phyloP scores from a whole-genome alignment of 2,888 invertebrate genomes.

The Parnassius orleans region DNA sequence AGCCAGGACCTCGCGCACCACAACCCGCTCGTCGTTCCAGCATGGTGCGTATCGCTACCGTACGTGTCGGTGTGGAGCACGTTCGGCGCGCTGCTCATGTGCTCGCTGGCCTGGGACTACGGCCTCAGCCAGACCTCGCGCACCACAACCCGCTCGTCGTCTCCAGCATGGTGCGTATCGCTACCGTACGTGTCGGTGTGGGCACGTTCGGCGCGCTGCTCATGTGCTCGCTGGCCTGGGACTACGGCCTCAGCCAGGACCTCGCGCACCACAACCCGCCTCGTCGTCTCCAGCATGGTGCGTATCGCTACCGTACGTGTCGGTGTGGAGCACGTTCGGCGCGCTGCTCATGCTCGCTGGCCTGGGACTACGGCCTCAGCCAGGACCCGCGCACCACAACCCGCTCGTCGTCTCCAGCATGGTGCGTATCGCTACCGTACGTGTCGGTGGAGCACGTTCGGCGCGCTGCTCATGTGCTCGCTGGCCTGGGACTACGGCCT shows the following conservation, averaged over 20 bases:
- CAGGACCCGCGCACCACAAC: conserved; percentile 85
- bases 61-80: background rate
- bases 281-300: conserved; percentile 86
- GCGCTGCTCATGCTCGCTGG: conserved; percentile 86
- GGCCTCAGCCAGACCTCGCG: conserved; percentile 87
- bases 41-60: conserved; percentile 75
- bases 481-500: conserved; percentile 94
- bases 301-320: conserved; percentile 30
- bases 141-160: conserved; percentile 87
- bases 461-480: conserved; percentile 86
- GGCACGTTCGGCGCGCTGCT: conserved; percentile 53
- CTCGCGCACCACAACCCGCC: conserved; percentile 85
- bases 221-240: conserved; percentile 93
- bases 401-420: conserved; percentile 86
- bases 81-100: conserved; percentile 81
- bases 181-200: too few species aligned
- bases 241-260: conserved; percentile 91
- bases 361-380: conserved; percentile 93
- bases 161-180: conserved; percentile 82
- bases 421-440: conserved; percentile 62
- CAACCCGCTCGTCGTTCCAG: conserved; percentile 87
- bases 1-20: conserved; percentile 85
- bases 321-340: background rate
- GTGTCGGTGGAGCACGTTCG: background rate
- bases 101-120: conserved; percentile 93